Evolutionary conservation across 2,888 invertebrate species (phyloP), one percentile per base, ranked within the genome.

Genomic region (Erebia ligea): DNA sequence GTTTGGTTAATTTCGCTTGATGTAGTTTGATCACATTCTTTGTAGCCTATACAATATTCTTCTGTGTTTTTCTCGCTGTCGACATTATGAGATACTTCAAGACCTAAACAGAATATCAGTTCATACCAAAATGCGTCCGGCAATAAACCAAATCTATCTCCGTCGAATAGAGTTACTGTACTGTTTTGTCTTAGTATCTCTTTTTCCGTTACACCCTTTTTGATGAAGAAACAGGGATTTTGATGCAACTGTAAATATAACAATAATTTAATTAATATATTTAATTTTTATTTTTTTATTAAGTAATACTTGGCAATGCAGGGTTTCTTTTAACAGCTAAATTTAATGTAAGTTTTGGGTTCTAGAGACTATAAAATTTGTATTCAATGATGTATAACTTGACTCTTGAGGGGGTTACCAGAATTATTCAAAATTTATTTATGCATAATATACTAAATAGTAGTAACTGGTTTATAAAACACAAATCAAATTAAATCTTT

Each of bases 61-160:
- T 73, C 76, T 8, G 73, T 73, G 52, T 73, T 34, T 17, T 56
- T 68, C 19, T 75, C 67, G 25, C 48, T 45, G 34, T 71, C 71
- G 19, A 48, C 67, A 21, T 50, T 67, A 11, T 68, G 67, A 48
- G 76, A 68, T 13, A 68, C 70, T 11, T 69, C 73, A 34, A 58
- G 58, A 34, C 74, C 68, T 40, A 73, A n/a, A 42, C 67, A 63
- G n/a, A 71, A 58, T 15, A 79, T 45, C 10, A 94, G 76, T 80
- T 89, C 89, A 80, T 88, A 95, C 94, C 94, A 94, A 76, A 84
- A 91, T 11, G 82, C 75, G 59, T 93, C 88, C 0, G 94, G 93
- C 42, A 94, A 77, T 6, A 95, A 85, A 15, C 94, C 94, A 81
- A 95, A 94, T 76, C 85, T 88, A 77, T 95, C 95, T 15, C 94